Base-by-base conservation (phyloP, 2,888 invertebrate genomes). In the Platerodrilus igneus region DNA sequence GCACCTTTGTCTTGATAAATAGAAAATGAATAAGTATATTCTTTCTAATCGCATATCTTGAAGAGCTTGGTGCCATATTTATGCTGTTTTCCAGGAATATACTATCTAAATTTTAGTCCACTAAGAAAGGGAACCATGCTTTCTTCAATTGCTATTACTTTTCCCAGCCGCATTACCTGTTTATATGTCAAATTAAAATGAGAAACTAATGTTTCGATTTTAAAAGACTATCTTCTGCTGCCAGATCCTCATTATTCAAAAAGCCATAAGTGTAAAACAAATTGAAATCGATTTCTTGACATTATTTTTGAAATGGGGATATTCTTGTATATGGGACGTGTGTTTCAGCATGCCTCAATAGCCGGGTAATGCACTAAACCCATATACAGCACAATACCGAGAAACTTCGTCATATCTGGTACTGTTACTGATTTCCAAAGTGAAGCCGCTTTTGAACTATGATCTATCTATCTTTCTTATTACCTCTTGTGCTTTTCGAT, bases 101-200 rank as follows among this genome's bases (percentile, higher is more conserved):
- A 47, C 31, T 47, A 37, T 13, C 32, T 14, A 19, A 36, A 47
- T 11, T 25, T 19, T 34, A 41, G 17, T 17, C 40, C 15, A n/a
- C 43, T 39, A 14, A 34, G 37, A 21, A 35, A 41, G 13, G 32
- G 37, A 41, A 45, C 27, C 36, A 41, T 41, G 15, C 38, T 48
- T 37, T 49, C 51, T 28, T 46, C 56, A 14, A 53, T 52, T 39
- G 35, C 47, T 35, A 51, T 27, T 18, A 36, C 35, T 45, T 53
- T 41, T 36, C 38, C 48, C 21, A 53, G 51, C 11, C 36, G 15
- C 37, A 33, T 34, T 19, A 45, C 29, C 20, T 42, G 28, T 37
- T 50, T 27, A 35, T 43, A 41, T 33, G 22, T 43, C 15, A 36
- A 23, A 19, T 43, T 40, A 20, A 43, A 32, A 23, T 22, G 29